Evolutionary conservation across 2,888 invertebrate species (phyloP), one percentile per base, ranked within the genome.

Genomic region (Melolontha melolontha): DNA sequence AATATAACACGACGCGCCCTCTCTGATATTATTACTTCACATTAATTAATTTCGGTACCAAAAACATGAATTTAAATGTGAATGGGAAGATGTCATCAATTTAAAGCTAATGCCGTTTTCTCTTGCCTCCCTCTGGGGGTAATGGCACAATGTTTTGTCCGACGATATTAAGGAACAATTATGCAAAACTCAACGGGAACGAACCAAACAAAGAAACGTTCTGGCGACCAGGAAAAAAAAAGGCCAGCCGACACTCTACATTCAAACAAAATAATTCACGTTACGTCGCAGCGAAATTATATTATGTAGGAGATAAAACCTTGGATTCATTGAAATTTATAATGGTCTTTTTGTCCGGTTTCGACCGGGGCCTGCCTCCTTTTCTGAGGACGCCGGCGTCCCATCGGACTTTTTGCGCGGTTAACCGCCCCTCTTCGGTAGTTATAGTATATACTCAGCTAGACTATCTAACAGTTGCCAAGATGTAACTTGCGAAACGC

Each of bases 291-390:
- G 16, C 57, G 57, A 66, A 66, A 55, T 55, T 66, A 57, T 57
- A 66, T 50, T 34, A 34, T 34, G 34, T 34, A 8, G 27, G 44
- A 57, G 55, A 66, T 47, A 66, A 66, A 55, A 57, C 47, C 47
- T 40, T 22, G 34, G 17, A 66, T 66, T 57, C 66, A 66, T 57
- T 66, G 66, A 66, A 66, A 66, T 66, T 66, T 57, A 57, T 40
- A 66, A 49, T 57, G 47, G 27, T 57, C 66, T 57, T 66, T 66
- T 66, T 66, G 39, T 59, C 29, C 44, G 44, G 59, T 44, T 59
- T 44, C 29, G 42, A 2, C 22, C 44, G 44, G 1, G 22, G 44
- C 27, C 27, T 27, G 59, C 29, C 44, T 59, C 59, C 59, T 59
- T 44, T 44, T 59, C 59, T 27, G 59, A 44, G 59, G 29, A n/a